A percentile compares a stretch with the other conserved stretches of the same genome.
Conservation (phyloP, 2,888 invertebrate species). For the Eilema griseolum region DNA sequence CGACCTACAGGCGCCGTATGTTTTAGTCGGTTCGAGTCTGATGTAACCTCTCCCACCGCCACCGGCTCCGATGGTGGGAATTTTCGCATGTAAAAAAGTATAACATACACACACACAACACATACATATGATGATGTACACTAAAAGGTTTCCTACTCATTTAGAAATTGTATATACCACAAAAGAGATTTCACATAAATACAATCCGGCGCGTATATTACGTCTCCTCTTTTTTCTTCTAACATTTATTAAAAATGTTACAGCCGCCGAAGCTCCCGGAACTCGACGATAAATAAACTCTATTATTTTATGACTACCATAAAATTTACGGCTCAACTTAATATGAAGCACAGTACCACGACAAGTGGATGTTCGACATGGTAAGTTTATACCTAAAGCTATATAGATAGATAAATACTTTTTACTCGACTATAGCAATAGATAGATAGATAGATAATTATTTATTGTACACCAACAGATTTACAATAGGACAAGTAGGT, state of each 20-base stretch:
- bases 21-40: too few species aligned
- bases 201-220: neutral
- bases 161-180: neutral
- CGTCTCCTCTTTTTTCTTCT: neutral
- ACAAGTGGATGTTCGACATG: constrained; percentile 15
- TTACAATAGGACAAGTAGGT: too few species aligned
- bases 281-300: constrained; percentile 17
- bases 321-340: constrained; percentile 21
- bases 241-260: constrained; percentile 11
- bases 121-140: too few species aligned
- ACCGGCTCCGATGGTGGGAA: too few species aligned
- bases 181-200: neutral
- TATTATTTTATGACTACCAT: constrained; percentile 19
- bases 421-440: too few species aligned
- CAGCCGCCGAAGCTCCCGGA: constrained; percentile 5
- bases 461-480: too few species aligned
- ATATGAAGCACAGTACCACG: constrained; percentile 13
- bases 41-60: too few species aligned
- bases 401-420: neutral
- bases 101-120: too few species aligned
- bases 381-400: neutral
- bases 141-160: too few species aligned
- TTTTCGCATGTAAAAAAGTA: too few species aligned
- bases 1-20: too few species aligned
- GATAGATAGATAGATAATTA: too few species aligned